Conservation (phyloP, 2,797 vertebrate genomes). For the Gallirallus australis region DNA sequence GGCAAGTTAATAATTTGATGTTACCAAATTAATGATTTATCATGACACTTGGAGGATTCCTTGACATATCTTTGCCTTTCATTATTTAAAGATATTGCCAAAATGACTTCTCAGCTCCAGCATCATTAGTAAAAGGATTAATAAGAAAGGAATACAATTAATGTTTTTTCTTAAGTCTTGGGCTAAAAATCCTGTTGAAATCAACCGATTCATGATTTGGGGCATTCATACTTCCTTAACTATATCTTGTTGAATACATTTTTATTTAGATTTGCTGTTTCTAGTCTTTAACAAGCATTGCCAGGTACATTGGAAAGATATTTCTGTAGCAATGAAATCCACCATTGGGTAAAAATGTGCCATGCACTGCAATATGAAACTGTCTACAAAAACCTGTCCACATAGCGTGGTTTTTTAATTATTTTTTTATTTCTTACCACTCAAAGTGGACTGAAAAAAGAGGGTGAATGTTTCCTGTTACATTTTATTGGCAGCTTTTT, state of each 20-base stretch:
- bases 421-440: background rate
- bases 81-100: background rate
- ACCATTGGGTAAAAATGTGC: background rate
- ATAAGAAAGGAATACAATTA: background rate
- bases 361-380: background rate
- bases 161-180: background rate
- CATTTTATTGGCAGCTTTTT: constrained; percentile 27
- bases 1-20: background rate
- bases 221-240: background rate
- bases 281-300: background rate
- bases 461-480: background rate
- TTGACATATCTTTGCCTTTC: background rate
- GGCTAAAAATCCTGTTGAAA: background rate
- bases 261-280: background rate
- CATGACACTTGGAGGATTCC: background rate
- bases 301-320: background rate
- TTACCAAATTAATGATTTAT: background rate
- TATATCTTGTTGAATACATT: background rate
- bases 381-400: constrained; percentile 26
- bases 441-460: background rate
- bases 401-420: background rate
- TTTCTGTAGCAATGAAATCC: background rate
- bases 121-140: background rate
- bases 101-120: background rate
- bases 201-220: background rate